A percentile compares a stretch with the other conserved stretches of the same genome.
Conservation (phyloP, 2,888 invertebrate species). For the Papilio gigon region DNA sequence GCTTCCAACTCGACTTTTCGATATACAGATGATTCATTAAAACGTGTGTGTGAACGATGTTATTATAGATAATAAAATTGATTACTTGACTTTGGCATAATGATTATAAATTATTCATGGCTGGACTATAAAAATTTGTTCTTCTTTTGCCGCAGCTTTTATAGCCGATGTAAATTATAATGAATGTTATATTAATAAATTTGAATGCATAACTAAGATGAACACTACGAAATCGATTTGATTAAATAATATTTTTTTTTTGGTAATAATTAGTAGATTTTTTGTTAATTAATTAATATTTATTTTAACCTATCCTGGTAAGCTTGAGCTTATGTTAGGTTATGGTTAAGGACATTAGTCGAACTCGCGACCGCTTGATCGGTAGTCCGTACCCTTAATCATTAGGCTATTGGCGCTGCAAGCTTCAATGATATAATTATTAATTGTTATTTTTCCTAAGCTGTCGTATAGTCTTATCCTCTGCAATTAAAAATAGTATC, state of each 20-base stretch:
- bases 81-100: conserved; percentile 12
- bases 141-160: conserved; percentile 29
- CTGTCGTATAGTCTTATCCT: too few relatives aligned
- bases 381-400: too few relatives aligned
- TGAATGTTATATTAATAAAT: conserved; percentile 29
- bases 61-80: conserved; percentile 15
- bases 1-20: not conserved
- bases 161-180: conserved; percentile 37
- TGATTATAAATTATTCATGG: conserved; percentile 18
- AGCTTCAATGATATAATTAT: too few relatives aligned
- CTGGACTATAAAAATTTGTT: conserved; percentile 12
- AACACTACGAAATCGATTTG: conserved; percentile 2
- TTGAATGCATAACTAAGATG: conserved; percentile 3
- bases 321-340: too few relatives aligned
- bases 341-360: too few relatives aligned
- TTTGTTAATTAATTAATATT: too few relatives aligned
- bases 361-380: too few relatives aligned
- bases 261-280: not conserved
- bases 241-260: not conserved
- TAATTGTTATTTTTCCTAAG: too few relatives aligned
- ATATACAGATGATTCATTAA: not conserved
- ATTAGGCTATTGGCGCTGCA: too few relatives aligned
- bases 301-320: too few relatives aligned
- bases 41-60: not conserved
- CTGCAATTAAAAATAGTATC: not conserved